Base-by-base conservation (phyloP, 2,113 vertebrate genomes). In the Taxidea taxus region DNA sequence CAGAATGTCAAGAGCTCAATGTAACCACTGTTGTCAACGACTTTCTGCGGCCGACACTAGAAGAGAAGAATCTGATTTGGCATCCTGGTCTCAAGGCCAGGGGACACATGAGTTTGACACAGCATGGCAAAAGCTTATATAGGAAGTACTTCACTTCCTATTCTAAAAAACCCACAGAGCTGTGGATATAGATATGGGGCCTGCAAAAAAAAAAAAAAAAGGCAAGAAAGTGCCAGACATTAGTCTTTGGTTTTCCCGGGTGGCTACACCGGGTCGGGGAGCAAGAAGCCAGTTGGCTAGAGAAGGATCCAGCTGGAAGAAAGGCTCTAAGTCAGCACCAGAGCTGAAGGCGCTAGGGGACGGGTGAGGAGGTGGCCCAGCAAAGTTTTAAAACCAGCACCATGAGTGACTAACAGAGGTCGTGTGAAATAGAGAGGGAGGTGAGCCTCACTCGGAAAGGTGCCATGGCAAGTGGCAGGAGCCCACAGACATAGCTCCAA, bases 71-170 rank as follows among this genome's bases (percentile, higher is more conserved):
- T n/a, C 47, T 66, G 75, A 82, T 56, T 37, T 44, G 87, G 51
- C 25, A 51, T 74, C 78, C 87, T 20, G n/a, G n/a, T 25, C 75
- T 34, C 12, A 56, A 39, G 75, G 90, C 77, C 16, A 42, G 31
- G 81, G 44, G 83, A 25, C 97, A 96, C 94, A 25, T 13, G 42
- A 60, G n/a, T 39, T 25, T 94, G 95, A 97, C 90, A 77, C n/a
- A 27, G 96, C 93, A 16, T 13, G 44, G 66, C 94, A 90, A 87
- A 51, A 44, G 77, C 96, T 74, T 18, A 96, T 97, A 96, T 4
- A 97, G 98, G 97, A 98, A 98, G 97, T 94, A 97, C 97, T 98
- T 98, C 97, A 98, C 97, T 98, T 98, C 98, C 98, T 97, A 85
- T 86, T 95, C 91, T 91, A 92, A 83, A 94, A 90, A 98, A 95